Evolutionary conservation across 37 sponge, comb jelly and placozoan species (phyloP), one percentile per base, ranked within the genome.

Genomic region (Axinella damicornis): DNA sequence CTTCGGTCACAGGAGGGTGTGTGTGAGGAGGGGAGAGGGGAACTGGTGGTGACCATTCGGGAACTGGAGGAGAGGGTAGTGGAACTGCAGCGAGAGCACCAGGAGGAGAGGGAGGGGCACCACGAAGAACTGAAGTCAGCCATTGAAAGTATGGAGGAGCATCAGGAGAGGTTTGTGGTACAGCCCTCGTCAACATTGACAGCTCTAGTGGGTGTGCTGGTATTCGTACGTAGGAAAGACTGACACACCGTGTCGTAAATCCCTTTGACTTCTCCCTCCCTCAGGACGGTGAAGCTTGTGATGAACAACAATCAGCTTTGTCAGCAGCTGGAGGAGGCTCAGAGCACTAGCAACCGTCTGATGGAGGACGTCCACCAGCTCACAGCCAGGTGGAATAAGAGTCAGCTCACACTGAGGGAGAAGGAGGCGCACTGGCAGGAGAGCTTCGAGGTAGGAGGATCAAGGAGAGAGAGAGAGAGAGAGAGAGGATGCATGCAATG

Each of bases 321-420:
- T 0, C 25, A 87, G 28, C 81, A 92, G 85, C 71, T 92, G 62
- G 79, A 78, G 18, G 85, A 92, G 32, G 31, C 61, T 27, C 76
- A 78, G 53, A 21, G 20, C 22, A 78, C 73, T 18, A 83, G 72
- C 53, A 5, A 36, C 33, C 59, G 79, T 14, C 83, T 91, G 18
- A 66, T 53, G 58, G 82, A 81, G 22, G 82, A 80, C 38, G 91
- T 90, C 12, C 65, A 74, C 55, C 71, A 74, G 57, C 86, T 90
- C 63, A 60, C 82, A 21, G 67, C 22, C 20, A 55, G 78, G 27
- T 80, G 79, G 69, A 76, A 54, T 24, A 82, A 74, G 13, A 60
- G 75, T 19, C 79, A 76, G 56, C n/a, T 28, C 27, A 75, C 53
- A 32, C 2, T 85, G 54, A 53, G 57, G 18, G 86, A 74, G 46